Percentiles rank a stretch among this genome's conserved stretches.
Conservation (phyloP, 2,888 invertebrate species). For the Drosophila antonietae region DNA sequence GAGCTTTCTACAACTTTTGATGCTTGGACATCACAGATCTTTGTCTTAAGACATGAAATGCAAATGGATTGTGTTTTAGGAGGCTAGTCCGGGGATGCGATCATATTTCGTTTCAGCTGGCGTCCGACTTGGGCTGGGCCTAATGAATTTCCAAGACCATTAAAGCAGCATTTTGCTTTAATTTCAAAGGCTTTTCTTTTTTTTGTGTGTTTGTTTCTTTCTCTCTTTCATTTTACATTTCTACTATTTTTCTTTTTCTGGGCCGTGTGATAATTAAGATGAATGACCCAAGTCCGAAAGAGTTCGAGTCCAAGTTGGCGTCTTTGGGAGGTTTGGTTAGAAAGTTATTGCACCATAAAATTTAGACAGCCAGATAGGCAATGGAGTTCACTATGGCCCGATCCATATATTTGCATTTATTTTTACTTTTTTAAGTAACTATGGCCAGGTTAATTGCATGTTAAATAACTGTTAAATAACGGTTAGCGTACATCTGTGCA, state of each 20-base stretch:
- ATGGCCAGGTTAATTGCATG: conserved; percentile 72
- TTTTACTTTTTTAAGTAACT: conserved; percentile 37
- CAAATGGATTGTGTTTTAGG: conserved; percentile 73
- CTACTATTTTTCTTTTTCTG: conserved; percentile 3
- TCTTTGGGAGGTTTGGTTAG: conserved; percentile 47
- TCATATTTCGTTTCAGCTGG: conserved; percentile 41
- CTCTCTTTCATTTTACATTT: not conserved
- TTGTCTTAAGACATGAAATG: conserved; percentile 53
- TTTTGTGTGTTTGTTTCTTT: conserved; percentile 24
- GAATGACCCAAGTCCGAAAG: conserved; percentile 64
- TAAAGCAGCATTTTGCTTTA: conserved; percentile 59
- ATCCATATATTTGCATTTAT: conserved; percentile 60
- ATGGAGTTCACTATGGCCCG: conserved; percentile 18
- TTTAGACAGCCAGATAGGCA: conserved; percentile 23
- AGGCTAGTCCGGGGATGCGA: conserved; percentile 54
- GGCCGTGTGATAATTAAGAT: conserved; percentile 77
- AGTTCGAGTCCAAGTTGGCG: conserved; percentile 6
- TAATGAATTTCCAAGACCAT: conserved; percentile 70
- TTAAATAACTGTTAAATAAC: conserved; percentile 80
- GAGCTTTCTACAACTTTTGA: conserved; percentile 57
- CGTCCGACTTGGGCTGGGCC: conserved; percentile 34
- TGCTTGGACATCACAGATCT: conserved; percentile 29
- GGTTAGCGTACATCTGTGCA: conserved; percentile 58
- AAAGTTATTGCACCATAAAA: conserved; percentile 77
- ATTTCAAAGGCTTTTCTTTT: conserved; percentile 58